Evolutionary conservation across 2,888 invertebrate species (phyloP), one percentile per base, ranked within the genome.

Genomic region (Dichetophora obliterata): DNA sequence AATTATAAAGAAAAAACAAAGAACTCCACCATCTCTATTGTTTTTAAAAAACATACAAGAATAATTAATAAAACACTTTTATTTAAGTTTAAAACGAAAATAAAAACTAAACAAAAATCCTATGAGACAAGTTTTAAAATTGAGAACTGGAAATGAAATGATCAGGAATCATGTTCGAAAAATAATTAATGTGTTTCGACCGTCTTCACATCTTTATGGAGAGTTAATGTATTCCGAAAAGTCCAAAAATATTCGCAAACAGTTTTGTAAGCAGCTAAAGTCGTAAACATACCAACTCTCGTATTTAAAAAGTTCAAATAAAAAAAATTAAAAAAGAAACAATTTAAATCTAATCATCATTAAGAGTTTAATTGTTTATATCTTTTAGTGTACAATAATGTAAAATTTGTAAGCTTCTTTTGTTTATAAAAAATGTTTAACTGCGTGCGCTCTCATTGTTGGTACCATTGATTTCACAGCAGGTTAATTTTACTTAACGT

Each of bases 11-110:
- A 80, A 80, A 79, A 82, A 83, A 83, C 83, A 84, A 84, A 80
- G 80, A 84, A 85, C 81, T 82, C 80, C 81, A 82, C 80, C 84
- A 86, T 84, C 84, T 86, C 84, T 86, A 87, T 88, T 88, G 88
- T 88, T 88, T 88, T 88, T 86, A 86, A 87, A 86, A 87, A 88
- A 88, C 88, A 88, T 85, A 84, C 83, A 83, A 85, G 82, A 83
- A 79, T 80, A 79, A 79, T 77, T 75, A 79, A 81, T 82, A 78
- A 79, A 80, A 82, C 82, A 84, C 82, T 83, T 85, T 85, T 83
- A 85, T 85, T 86, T 86, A 85, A 86, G 85, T 84, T 85, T 83
- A 83, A 82, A 82, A 83, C 81, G 81, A 81, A 77, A 83, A 83
- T 82, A 82, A 81, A 83, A 82, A 77, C 52, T 61, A 27, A 57